Evolutionary conservation across 2,113 vertebrate genomes (phyloP), one percentile per base, ranked within the genome.

Genomic region (Micronycteris hirsuta): DNA sequence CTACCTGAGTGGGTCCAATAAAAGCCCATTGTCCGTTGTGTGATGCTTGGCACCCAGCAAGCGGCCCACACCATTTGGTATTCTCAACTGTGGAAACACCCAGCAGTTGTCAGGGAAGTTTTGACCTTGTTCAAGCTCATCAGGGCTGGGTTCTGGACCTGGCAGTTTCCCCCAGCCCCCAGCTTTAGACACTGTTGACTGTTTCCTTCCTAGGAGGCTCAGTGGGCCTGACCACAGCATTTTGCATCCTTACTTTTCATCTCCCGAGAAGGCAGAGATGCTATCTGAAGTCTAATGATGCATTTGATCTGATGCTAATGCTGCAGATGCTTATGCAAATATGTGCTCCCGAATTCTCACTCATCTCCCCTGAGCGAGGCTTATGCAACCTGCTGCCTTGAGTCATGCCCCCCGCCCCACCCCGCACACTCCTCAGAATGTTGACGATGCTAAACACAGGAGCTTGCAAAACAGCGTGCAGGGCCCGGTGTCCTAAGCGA

Each of bases 201-300:
- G 7, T 76, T 63, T 36, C 52, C 24, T n/a, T 11, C 43, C 3
- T 9, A 20, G 38, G 94, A 28, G 36, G 22, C n/a, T 22, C 47
- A 2, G 8, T 0, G 5, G 47, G 61, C 9, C 26, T 17, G n/a
- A 45, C 1, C 0, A 36, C 2, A 41, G 16, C 4, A 3, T 47
- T 49, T 67, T 47, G 2, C 7, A 15, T 12, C 41, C 16, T 86
- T 24, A 13, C 52, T 47, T 45, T 52, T 7, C 6, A 10, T 43
- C 41, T 47, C 8, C 78, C 74, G 33, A 5, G 81, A 84, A 54
- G 56, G 41, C n/a, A 4, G 70, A 86, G 24, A n/a, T 7, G 12
- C 36, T 47, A 0, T 20, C 63, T 7, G 17, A 28, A 1, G 33
- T 14, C 73, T 58, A 49, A 61, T 8, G 56, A n/a, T 31, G 28